Base-by-base conservation (phyloP, 2,797 vertebrate genomes). In the Anomalospiza imberbis region DNA sequence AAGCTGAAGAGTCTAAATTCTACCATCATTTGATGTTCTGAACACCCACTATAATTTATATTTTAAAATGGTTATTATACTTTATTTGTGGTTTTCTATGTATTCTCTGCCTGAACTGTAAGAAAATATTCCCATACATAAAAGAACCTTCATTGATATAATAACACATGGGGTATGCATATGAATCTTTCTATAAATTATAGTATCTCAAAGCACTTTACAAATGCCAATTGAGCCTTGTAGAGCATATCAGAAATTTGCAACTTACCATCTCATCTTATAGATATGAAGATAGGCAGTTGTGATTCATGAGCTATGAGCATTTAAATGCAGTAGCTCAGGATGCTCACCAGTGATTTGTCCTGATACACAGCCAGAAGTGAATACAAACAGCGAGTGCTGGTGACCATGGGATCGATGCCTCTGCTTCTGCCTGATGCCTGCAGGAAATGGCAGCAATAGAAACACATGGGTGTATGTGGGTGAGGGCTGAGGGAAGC, bases 1-100 rank as follows among this genome's bases (percentile, higher is more conserved):
- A 45, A 48, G 55, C 17, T 66, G 66, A 83, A 93, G 40, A 9
- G n/a, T 73, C 66, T 95, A 74, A 91, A 90, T 96, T 88, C 51
- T 86, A 55, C 48, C 36, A 60, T 85, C 17, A 71, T 91, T 82
- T 94, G 42, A 60, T 62, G 28, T 79, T 93, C 74, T 67, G 53
- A 91, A 93, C 86, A 82, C 77, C 80, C 75, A 88, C 76, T 47
- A 12, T 17, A 45, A 18, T 85, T 85, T 61, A 67, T 88, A 80
- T 74, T 91, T 96, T 71, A 6, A 34, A 91, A 94, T 63, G 21
- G 32, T 81, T 85, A 45, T 89, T 70, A 34, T 71, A 60, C 67
- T 77, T 88, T 28, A 40, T 89, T 45, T 74, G 45, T 7, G 5
- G 13, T 73, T 89, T 91, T 76, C 51, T 65, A 15, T 44, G 32